A percentile compares a stretch with the other conserved stretches of the same genome.
These are phyloP conservation scores for Girardia tigrina DNA, from an alignment of 2,888 invertebrate species.

Conservation along the genomic window DNA sequence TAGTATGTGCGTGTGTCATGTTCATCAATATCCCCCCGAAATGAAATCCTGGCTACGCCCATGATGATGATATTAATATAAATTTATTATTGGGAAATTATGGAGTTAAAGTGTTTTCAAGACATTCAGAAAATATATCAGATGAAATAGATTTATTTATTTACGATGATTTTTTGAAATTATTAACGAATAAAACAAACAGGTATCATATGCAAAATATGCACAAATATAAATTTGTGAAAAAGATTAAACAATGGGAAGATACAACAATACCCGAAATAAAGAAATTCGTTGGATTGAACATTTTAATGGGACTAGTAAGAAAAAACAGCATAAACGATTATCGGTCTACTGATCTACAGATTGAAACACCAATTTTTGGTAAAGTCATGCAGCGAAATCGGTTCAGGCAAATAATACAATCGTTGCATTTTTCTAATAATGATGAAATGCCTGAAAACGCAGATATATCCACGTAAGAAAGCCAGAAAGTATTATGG, in stretches of 20 bases:
- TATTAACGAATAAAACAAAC: neutral
- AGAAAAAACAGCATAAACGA: neutral
- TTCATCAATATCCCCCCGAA: too few relatives aligned
- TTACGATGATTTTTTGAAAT: neutral
- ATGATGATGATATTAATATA: too few relatives aligned
- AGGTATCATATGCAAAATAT: neutral
- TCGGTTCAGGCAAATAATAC: too few relatives aligned
- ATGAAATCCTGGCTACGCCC: too few relatives aligned
- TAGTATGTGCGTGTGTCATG: too few relatives aligned
- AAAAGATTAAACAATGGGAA: neutral
- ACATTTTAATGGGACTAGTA: neutral
- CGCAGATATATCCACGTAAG: too few relatives aligned
- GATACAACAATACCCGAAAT: neutral
- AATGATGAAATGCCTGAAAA: too few relatives aligned
- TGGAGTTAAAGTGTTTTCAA: too few relatives aligned
- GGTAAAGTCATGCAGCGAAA: neutral
- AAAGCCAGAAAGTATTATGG: too few relatives aligned
- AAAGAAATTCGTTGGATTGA: neutral
- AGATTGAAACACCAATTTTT: neutral
- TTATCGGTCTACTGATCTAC: neutral
- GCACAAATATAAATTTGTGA: neutral
- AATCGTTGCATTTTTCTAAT: too few relatives aligned
- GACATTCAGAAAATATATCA: too few relatives aligned
- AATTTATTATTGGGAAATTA: too few relatives aligned
- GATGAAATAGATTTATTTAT: neutral